These are phyloP conservation scores for Brachyhypopomus occidentalis DNA, from an alignment of 2,113 vertebrate species.

Conservation along the genomic window DNA sequence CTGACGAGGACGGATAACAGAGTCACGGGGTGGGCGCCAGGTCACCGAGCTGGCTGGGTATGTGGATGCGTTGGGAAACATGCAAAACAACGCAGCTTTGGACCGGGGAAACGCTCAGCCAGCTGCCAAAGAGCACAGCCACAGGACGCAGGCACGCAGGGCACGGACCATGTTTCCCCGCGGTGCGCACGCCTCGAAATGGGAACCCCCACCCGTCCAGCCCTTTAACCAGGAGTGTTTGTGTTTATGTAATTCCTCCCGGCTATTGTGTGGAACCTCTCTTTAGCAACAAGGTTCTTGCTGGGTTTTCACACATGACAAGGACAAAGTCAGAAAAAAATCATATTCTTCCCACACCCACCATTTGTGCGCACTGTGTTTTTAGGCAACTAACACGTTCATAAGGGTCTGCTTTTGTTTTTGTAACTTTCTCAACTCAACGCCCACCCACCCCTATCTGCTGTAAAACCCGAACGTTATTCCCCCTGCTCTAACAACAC, in stretches of 20 bases:
- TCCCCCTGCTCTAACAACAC: conserved; percentile 52
- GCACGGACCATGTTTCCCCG: background rate
- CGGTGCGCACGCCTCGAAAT: background rate
- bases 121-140: conserved; percentile 9
- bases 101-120: background rate
- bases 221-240: conserved; percentile 4
- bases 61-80: background rate
- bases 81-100: background rate
- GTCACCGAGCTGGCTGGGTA: background rate
- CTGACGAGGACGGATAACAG: background rate
- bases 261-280: background rate
- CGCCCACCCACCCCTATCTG: conserved; percentile 11
- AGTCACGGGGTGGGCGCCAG: background rate
- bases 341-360: background rate
- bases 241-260: conserved; percentile 23
- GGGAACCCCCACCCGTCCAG: no score
- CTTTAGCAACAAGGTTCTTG: conserved; percentile 17
- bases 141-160: conserved; percentile 14
- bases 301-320: conserved; percentile 16
- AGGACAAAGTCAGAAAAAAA: background rate
- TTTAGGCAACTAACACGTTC: conserved; percentile 40
- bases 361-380: conserved; percentile 39
- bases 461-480: conserved; percentile 34
- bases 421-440: conserved; percentile 53
- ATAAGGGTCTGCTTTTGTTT: conserved; percentile 53